Base-by-base conservation (phyloP, 1,140 invertebrate species). In the Drosophila tsacasi region DNA sequence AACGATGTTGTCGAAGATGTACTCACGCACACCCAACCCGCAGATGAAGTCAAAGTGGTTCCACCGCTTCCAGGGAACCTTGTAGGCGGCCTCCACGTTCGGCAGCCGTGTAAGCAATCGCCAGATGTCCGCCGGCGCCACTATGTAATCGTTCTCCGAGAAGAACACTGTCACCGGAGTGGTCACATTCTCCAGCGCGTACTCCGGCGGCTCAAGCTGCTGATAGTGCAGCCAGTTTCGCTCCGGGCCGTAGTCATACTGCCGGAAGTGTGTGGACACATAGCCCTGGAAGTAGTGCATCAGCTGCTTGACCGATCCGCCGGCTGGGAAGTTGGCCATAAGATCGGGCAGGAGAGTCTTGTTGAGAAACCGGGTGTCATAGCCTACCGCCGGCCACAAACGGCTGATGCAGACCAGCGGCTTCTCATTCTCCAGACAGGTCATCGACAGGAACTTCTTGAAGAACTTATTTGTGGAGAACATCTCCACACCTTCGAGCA, bases 31-130 rank as follows among this genome's bases (percentile, higher is more conserved):
- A 40, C 95, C 94, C 39, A 94, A 94, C 0, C 95, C 96, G 92
- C 95, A 96, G 68, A 95, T 94, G 92, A 96, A 97, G 92, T 97
- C 96, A 77, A 96, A 94, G 81, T 97, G 96, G 91, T 95, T 96
- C 93, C 96, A 97, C 23, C 95, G 93, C 44, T 94, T 93, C 64
- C 94, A 94, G 0, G 95, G 94, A 3, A 96, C 94, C 85, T 94
- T 92, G 46, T 93, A 92, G 10, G 85, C 78, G 9, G 89, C 85
- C 27, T 83, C 75, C 55, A 85, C 93, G 91, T 90, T 92, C 50
- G 60, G 90, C 44, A 93, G 52, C 2, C 91, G 85, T 12, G 69
- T 69, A 0, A 93, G 91, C 37, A 96, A 91, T 72, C 92, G 93
- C 66, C 94, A 92, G 3, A 97, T 95, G 83, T 97, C 96, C 93